These are phyloP conservation scores for Symphodus melops DNA, from an alignment of 2,113 vertebrate species.

Conservation along the genomic window DNA sequence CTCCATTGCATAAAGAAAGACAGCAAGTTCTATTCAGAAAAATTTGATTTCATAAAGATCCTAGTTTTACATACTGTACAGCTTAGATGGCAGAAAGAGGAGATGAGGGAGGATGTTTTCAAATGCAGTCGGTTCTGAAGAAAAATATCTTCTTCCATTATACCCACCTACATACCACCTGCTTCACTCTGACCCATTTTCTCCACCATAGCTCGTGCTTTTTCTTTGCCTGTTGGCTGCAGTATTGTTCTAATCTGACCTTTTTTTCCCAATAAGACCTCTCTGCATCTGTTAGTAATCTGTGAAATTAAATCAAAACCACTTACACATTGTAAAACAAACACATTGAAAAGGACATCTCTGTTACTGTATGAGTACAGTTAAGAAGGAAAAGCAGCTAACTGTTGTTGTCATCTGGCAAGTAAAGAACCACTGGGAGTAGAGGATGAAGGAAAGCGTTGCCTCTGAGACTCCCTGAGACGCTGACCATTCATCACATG, in stretches of 20 bases:
- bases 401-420: constrained; percentile 13
- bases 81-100: too few relatives aligned
- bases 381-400: constrained; percentile 2
- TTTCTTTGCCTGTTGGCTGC: constrained; percentile 71
- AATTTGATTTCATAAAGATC: not conserved
- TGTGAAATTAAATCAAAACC: not conserved
- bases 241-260: constrained; percentile 53
- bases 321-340: constrained; percentile 8
- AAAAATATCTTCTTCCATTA: not conserved
- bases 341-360: constrained; percentile 56
- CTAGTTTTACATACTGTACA: not conserved
- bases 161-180: not conserved
- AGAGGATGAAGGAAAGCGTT: constrained; percentile 1
- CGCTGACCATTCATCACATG: constrained; percentile 51
- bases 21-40: constrained; percentile 23
- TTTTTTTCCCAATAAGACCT: not conserved
- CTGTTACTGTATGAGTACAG: not conserved
- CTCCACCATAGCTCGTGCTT: constrained; percentile 32
- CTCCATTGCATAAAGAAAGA: constrained; percentile 27
- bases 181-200: constrained; percentile 65
- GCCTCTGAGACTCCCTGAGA: constrained; percentile 23
- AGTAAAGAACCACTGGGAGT: constrained; percentile 20
- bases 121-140: too few relatives aligned
- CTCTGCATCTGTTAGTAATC: constrained; percentile 21
- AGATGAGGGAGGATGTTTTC: too few relatives aligned